Base-by-base conservation (phyloP, 2,888 invertebrate genomes). In the Chamaedrilus cognettii region DNA sequence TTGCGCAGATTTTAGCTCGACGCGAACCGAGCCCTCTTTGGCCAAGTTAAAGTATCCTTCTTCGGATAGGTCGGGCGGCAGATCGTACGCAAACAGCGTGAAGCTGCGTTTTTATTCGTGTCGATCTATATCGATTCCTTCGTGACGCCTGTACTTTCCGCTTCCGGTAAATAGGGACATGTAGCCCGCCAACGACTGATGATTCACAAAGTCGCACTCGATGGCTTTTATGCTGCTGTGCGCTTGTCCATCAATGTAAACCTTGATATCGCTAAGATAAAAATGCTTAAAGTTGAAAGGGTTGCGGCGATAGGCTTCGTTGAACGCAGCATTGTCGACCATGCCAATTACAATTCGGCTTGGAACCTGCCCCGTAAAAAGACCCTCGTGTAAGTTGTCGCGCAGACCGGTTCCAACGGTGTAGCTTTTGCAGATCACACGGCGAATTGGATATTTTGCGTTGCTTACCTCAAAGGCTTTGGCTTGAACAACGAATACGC, bases 1-100 rank as follows among this genome's bases (percentile, higher is more conserved):
- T 23, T 49, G 23, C 2, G 30, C 51, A 62, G 51, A 62, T 51
- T 62, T 49, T 31, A 62, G 5, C 23, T 62, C 62, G 31, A 61
- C 1, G 5, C 52, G 26, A 5, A 62, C n/a, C 26, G 23, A 51
- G 1, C 62, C 62, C 0, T 31, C 31, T 3, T 30, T 49, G 1
- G 51, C 1, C 28, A 62, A 26, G 51, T 51, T 62, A 7, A 62
- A 62, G n/a, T 62, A 23, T 11, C n/a, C 2, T n/a, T n/a, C n/a
- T n/a, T n/a, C n/a, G n/a, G n/a, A n/a, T 2, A 61, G n/a, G 11
- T 61, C 51, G 2, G 61, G 32, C 4, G 62, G 28, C 19, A 62
- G n/a, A 11, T 62, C 62, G 52, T 34, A 51, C 11, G 52, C 62
- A 52, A 28, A 60, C 23, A 60, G 35, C 23, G 35, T 32, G 26